Evolutionary conservation across 23 tunicate genomes (phyloP).

Genomic region (Halocynthia roretzi): DNA sequence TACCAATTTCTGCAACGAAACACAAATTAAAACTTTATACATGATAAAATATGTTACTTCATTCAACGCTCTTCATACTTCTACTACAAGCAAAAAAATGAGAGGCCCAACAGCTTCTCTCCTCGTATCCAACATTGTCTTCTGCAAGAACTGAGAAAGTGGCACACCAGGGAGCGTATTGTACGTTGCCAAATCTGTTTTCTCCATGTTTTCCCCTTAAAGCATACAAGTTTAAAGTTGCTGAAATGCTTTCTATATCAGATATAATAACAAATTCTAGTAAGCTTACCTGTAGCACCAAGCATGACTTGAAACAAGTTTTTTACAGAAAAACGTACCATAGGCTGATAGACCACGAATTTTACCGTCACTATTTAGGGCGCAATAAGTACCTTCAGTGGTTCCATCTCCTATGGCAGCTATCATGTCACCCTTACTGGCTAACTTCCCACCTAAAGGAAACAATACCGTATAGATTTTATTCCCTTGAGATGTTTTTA

Average conservation of each 20-base stretch:
- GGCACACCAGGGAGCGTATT: conserved; percentile 75
- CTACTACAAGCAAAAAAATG: conserved; percentile 66
- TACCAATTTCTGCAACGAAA: conserved; percentile 4
- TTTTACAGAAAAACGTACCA: conserved; percentile 41
- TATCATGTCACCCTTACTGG: conserved; percentile 29
- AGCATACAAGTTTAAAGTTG: neutral
- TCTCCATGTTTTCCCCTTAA: conserved; percentile 13
- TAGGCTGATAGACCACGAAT: conserved; percentile 13
- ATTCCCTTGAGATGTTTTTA: too few relatives aligned
- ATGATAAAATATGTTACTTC: neutral
- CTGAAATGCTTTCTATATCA: neutral
- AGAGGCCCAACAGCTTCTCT: conserved; percentile 47
- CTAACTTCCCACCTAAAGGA: conserved; percentile 50
- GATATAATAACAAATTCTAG: neutral
- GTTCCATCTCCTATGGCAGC: conserved; percentile 40
- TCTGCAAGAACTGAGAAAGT: conserved; percentile 49
- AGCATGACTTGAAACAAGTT: conserved; percentile 9
- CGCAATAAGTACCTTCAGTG: conserved; percentile 74
- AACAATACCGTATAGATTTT: too few relatives aligned
- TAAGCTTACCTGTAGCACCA: conserved; percentile 72
- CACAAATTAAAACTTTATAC: neutral
- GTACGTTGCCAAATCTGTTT: conserved; percentile 15
- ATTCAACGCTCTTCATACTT: conserved; percentile 28
- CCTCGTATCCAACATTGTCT: conserved; percentile 46
- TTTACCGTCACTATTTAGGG: conserved; percentile 15